phyloP scores from a whole-genome alignment of 2,797 vertebrate genomes.

The Onychomys leucogaster region DNA sequence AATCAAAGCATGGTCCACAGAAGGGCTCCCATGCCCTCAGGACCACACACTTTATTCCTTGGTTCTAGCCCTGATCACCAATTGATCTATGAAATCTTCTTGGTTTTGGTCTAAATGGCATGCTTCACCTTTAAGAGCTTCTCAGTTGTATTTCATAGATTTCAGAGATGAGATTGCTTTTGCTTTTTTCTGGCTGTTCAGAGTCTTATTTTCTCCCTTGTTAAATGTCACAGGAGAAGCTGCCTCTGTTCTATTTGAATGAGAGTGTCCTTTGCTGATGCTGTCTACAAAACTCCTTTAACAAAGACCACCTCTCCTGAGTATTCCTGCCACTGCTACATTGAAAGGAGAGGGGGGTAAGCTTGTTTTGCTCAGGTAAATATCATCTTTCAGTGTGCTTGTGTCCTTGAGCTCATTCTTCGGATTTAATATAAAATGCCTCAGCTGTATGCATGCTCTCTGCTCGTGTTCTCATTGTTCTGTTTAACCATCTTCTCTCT shows the following conservation, averaged over 20 bases:
- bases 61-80: not conserved
- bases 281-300: constrained; percentile 11
- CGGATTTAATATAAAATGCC: constrained; percentile 4
- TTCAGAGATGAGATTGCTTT: not conserved
- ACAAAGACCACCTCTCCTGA: not conserved
- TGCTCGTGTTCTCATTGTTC: not conserved
- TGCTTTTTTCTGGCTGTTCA: not conserved
- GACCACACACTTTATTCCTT: not conserved
- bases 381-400: not conserved
- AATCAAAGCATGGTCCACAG: not conserved
- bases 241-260: constrained; percentile 24
- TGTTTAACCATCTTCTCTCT: not conserved
- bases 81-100: not conserved
- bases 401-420: constrained; percentile 11
- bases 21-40: not conserved
- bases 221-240: not conserved
- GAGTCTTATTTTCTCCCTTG: not conserved
- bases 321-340: not conserved
- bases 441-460: not conserved
- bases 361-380: not conserved
- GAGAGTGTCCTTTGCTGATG: not conserved
- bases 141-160: not conserved
- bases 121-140: not conserved
- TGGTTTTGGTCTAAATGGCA: not conserved
- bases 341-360: not conserved